Percentiles rank a stretch among this genome's conserved stretches.
Evolutionary conservation across 1,140 invertebrate genomes (phyloP).

Genomic region (Pseudobourletiella spinata): DNA sequence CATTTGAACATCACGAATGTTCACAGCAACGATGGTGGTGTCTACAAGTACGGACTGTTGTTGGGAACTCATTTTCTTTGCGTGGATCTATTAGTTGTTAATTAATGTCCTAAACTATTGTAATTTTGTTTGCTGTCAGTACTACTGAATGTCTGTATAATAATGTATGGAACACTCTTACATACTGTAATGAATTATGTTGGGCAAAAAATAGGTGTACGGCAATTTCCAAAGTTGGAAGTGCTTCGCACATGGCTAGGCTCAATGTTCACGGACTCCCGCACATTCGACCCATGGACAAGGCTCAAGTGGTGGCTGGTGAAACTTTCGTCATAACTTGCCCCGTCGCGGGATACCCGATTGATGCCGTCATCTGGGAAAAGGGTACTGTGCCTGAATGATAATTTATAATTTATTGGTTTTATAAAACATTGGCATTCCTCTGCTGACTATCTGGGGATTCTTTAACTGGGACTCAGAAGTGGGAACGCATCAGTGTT

Average conservation of each 20-base stretch:
- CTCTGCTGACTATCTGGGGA: too few relatives aligned
- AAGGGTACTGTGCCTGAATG: too few relatives aligned
- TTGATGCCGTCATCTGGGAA: constrained; percentile 88
- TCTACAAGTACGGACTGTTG: constrained; percentile 62
- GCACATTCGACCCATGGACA: constrained; percentile 83
- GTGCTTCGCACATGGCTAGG: constrained; percentile 71
- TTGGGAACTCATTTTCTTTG: too few relatives aligned
- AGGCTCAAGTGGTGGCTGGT: constrained; percentile 87
- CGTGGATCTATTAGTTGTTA: too few relatives aligned
- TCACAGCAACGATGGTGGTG: constrained; percentile 83
- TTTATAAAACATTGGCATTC: neutral
- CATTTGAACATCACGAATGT: constrained; percentile 87
- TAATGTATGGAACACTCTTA: neutral
- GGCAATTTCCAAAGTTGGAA: constrained; percentile 83
- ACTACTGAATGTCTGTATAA: neutral
- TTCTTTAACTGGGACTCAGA: too few relatives aligned
- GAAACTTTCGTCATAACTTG: constrained; percentile 56
- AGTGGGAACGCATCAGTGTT: too few relatives aligned
- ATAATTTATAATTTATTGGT: too few relatives aligned
- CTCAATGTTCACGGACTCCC: constrained; percentile 87
- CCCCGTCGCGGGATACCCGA: constrained; percentile 88
- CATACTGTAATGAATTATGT: too few relatives aligned
- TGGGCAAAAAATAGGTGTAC: too few relatives aligned
- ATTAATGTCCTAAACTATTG: too few relatives aligned
- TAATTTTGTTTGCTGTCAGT: too few relatives aligned